These are phyloP conservation scores for Panulirus ornatus DNA, from an alignment of 1,140 invertebrate genomes.

Conservation along the genomic window DNA sequence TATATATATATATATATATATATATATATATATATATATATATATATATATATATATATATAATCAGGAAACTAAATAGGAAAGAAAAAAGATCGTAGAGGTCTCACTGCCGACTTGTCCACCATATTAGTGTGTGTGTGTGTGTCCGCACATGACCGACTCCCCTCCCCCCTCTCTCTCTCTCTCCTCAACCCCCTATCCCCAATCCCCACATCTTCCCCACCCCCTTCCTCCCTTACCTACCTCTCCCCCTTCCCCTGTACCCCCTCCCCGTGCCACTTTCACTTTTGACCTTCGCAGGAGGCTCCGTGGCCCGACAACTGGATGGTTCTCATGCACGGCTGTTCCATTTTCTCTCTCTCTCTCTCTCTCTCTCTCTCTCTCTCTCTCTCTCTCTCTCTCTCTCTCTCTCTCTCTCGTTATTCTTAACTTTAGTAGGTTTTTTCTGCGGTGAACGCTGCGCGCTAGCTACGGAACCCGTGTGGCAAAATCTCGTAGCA, in stretches of 20 bases:
- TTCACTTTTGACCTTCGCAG: slow-evolving; percentile 27
- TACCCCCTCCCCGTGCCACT: slow-evolving; percentile 12
- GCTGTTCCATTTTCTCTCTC: slow-evolving; percentile 33
- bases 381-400: slow-evolving; percentile 53
- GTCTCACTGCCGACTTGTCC: no score
- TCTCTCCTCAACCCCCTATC: no score
- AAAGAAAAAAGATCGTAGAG: no score
- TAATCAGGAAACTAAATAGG: neutral
- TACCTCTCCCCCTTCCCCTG: slow-evolving; percentile 36
- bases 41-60: slow-evolving; percentile 19
- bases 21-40: slow-evolving; percentile 9
- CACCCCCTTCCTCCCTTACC: slow-evolving; percentile 43
- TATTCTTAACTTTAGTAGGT: neutral
- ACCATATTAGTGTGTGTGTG: slow-evolving; percentile 7
- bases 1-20: neutral
- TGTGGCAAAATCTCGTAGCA: no score
- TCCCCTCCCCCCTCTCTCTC: slow-evolving; percentile 17
- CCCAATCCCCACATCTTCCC: no score
- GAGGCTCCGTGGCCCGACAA: neutral
- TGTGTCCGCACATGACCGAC: slow-evolving; percentile 18
- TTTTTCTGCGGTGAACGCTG: no score
- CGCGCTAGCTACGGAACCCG: no score
- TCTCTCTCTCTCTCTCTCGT: slow-evolving; percentile 31
- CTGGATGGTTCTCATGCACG: no score
- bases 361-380: slow-evolving; percentile 52